Percentiles rank a stretch among this genome's conserved stretches.
Conservation (phyloP, 2,888 invertebrate species). For the Eurois occulta region DNA sequence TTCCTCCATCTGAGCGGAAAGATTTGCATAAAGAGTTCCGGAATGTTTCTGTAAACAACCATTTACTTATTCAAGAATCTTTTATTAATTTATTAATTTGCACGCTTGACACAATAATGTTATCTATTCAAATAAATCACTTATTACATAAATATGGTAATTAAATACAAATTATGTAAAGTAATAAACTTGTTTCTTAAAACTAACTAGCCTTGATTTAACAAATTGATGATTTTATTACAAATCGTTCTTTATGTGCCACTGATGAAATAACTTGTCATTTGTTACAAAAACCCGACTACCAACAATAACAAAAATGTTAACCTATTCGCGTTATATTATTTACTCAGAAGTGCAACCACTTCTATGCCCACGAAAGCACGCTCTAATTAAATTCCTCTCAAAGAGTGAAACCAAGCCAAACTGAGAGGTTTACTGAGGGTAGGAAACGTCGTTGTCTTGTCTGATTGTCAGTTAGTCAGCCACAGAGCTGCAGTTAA, state of each 20-base stretch:
- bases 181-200: constrained; percentile 31
- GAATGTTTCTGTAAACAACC: constrained; percentile 3
- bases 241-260: background rate
- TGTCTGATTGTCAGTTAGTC: background rate
- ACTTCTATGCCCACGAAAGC: background rate
- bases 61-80: constrained; percentile 24
- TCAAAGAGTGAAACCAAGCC: background rate
- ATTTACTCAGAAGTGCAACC: background rate
- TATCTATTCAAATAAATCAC: constrained; percentile 39
- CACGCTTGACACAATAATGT: constrained; percentile 14
- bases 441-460: background rate
- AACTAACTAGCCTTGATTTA: constrained; percentile 38
- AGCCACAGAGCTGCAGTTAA: background rate
- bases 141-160: constrained; percentile 33
- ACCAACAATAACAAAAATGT: background rate
- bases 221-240: constrained; percentile 20
- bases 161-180: constrained; percentile 30
- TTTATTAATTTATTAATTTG: constrained; percentile 31
- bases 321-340: background rate
- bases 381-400: background rate
- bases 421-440: background rate
- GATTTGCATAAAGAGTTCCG: constrained; percentile 23
- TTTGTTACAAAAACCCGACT: background rate
- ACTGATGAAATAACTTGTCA: background rate
- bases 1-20: background rate